Conservation (phyloP, 2,113 vertebrate species). For the Ibidorhyncha struthersii region DNA sequence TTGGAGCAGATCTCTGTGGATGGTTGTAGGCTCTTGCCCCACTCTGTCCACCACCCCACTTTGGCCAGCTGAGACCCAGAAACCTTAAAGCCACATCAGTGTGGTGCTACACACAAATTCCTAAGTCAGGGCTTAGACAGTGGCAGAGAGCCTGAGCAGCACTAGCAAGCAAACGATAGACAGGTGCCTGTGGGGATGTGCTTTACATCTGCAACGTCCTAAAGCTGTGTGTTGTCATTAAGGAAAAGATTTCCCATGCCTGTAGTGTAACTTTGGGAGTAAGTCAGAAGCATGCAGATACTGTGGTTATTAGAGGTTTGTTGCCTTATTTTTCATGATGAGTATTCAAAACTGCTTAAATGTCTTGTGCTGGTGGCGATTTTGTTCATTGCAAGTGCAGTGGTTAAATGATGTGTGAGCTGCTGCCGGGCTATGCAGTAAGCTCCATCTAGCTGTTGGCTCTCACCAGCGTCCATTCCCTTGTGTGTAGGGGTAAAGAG, state of each 20-base stretch:
- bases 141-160: neutral
- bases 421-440: neutral
- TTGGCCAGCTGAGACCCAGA: neutral
- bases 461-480: neutral
- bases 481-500: rapidly evolving
- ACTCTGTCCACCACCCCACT: neutral
- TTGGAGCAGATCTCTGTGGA: neutral
- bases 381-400: neutral
- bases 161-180: rapidly evolving
- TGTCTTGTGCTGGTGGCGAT: neutral
- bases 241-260: neutral
- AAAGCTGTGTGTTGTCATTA: neutral
- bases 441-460: neutral
- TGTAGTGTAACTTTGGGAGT: neutral
- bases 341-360: neutral
- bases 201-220: neutral
- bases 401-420: neutral
- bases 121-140: rapidly evolving
- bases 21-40: neutral
- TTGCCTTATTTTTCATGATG: neutral
- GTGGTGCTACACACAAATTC: neutral
- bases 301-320: neutral
- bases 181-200: neutral
- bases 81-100: neutral
- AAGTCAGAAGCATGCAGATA: neutral